phyloP scores from a whole-genome alignment of 1,140 invertebrate species.

The Drosophila yakuba region DNA sequence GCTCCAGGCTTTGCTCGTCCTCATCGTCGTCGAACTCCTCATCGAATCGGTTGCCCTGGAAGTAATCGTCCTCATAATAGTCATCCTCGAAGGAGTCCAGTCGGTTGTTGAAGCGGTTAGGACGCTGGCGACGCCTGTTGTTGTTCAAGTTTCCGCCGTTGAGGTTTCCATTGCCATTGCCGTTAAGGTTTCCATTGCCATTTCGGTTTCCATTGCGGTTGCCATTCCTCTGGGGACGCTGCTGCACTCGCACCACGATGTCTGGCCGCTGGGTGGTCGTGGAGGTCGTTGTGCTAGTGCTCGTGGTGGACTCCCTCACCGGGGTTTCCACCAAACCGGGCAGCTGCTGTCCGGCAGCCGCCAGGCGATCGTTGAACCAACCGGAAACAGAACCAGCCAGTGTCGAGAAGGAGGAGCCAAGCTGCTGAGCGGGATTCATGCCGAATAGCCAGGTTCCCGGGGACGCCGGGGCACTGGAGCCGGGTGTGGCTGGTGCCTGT shows the following conservation, averaged over 20 bases:
- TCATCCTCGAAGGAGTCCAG: constrained; percentile 69
- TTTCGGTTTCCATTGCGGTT: constrained; percentile 30
- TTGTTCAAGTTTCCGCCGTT: constrained; percentile 41
- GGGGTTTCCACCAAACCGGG: constrained; percentile 69
- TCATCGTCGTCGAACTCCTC: constrained; percentile 66
- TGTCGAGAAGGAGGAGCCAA: constrained; percentile 70
- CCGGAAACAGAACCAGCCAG: constrained; percentile 77
- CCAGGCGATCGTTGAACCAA: constrained; percentile 79
- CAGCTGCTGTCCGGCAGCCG: constrained; percentile 63
- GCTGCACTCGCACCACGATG: constrained; percentile 74
- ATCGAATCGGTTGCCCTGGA: constrained; percentile 59
- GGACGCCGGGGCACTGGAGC: constrained; percentile 14
- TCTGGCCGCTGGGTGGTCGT: constrained; percentile 68
- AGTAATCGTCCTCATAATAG: constrained; percentile 70
- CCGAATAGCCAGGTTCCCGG: constrained; percentile 70
- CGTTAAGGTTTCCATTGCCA: constrained; percentile 12
- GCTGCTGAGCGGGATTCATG: constrained; percentile 73
- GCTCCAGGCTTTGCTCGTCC: constrained; percentile 33
- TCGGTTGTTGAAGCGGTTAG: constrained; percentile 63
- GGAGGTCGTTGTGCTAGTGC: constrained; percentile 38
- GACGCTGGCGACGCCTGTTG: constrained; percentile 33
- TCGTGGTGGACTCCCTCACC: constrained; percentile 49
- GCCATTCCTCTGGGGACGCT: constrained; percentile 54
- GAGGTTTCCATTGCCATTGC: constrained; percentile 23
- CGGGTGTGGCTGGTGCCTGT: constrained; percentile 63